Evolutionary conservation across 2,797 vertebrate species (phyloP).

Genomic region (Muscicapa striata): DNA sequence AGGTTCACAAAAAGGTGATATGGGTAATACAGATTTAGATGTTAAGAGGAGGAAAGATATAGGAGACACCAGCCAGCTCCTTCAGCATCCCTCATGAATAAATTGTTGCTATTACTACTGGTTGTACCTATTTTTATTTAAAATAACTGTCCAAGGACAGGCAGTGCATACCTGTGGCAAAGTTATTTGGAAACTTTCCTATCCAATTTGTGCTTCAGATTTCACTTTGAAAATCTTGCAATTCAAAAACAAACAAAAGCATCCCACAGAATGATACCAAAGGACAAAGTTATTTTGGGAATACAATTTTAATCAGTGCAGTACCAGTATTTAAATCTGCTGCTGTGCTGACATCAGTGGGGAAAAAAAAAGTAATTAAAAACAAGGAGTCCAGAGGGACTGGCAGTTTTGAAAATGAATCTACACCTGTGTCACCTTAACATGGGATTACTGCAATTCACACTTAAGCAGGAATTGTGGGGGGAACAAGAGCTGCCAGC

Average conservation of each 20-base stretch:
- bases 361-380: conserved; percentile 15
- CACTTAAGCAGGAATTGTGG: not conserved
- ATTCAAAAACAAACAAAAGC: conserved; percentile 47
- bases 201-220: conserved; percentile 6
- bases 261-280: not conserved
- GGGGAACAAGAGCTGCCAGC: conserved; percentile 9
- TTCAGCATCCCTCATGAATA: not conserved
- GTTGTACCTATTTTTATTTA: not conserved
- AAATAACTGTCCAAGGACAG: not conserved
- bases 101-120: not conserved
- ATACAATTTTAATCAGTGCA: conserved; percentile 59
- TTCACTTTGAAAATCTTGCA: conserved; percentile 27
- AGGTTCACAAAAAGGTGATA: not conserved
- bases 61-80: not conserved
- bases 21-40: not conserved
- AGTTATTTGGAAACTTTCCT: not conserved
- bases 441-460: conserved; percentile 28
- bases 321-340: conserved; percentile 43
- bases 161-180: not conserved
- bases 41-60: not conserved
- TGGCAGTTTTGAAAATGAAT: conserved; percentile 48
- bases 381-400: conserved; percentile 51
- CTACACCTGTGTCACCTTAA: conserved; percentile 58
- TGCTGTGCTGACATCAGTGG: conserved; percentile 30
- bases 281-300: conserved; percentile 61